Conservation (phyloP, 2,888 invertebrate species). For the Clusia tigrina region DNA sequence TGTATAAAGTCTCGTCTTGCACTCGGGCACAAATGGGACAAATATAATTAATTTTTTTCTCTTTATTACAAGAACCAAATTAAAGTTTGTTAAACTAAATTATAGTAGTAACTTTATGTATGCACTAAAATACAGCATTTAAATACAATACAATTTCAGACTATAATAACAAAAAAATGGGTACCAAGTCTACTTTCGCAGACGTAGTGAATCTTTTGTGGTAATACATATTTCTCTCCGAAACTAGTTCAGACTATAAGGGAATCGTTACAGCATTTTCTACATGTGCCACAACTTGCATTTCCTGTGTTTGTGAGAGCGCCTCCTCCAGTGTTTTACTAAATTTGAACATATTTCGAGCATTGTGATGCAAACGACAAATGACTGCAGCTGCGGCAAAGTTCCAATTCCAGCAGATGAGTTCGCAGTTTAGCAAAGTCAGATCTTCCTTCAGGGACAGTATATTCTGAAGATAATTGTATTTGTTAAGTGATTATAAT, state of each 20-base stretch:
- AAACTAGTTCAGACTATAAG: no score
- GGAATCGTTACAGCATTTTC: slow-evolving; percentile 14
- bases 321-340: slow-evolving; percentile 47
- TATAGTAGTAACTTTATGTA: neutral
- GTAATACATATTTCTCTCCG: neutral
- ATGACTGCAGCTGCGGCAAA: slow-evolving; percentile 58
- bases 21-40: no score
- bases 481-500: neutral
- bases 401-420: slow-evolving; percentile 67
- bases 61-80: no score
- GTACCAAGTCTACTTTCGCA: no score
- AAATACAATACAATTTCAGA: no score
- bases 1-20: no score
- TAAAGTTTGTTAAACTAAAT: neutral
- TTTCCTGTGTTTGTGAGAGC: slow-evolving; percentile 24
- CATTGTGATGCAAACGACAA: slow-evolving; percentile 50
- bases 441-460: slow-evolving; percentile 68
- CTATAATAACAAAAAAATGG: neutral
- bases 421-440: slow-evolving; percentile 64
- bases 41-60: no score
- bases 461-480: slow-evolving; percentile 65
- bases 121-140: no score
- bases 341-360: slow-evolving; percentile 51
- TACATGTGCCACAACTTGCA: neutral
- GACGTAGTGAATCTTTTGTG: neutral